These are phyloP conservation scores for Amblyteles armatorius DNA, from an alignment of 2,888 invertebrate genomes.

Conservation along the genomic window DNA sequence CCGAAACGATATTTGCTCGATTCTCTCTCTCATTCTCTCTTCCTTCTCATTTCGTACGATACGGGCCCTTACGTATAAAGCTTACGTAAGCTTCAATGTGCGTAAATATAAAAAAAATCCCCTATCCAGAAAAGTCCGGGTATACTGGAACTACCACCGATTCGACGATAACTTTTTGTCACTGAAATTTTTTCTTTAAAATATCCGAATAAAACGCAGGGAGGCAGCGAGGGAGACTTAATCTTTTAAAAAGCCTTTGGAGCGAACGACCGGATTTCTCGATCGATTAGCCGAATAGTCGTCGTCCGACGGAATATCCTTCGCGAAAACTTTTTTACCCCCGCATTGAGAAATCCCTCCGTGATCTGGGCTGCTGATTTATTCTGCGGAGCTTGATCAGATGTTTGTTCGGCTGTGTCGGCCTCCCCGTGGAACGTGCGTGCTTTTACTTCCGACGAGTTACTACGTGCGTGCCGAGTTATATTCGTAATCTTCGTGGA, in stretches of 20 bases:
- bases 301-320: conserved; percentile 33
- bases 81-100: conserved; percentile 16
- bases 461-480: conserved; percentile 50
- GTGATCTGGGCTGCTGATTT: conserved; percentile 59
- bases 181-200: not conserved
- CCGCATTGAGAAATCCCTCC: conserved; percentile 17
- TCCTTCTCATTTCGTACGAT: not conserved
- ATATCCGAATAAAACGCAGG: not conserved
- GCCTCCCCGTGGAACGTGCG: conserved; percentile 56
- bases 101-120: conserved; percentile 22
- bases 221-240: not conserved
- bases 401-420: conserved; percentile 67
- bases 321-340: conserved; percentile 21
- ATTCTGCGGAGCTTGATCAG: conserved; percentile 63
- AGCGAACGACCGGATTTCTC: conserved; percentile 38
- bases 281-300: conserved; percentile 56
- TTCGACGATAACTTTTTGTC: conserved; percentile 5
- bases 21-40: conserved; percentile 37
- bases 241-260: not conserved
- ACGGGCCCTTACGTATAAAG: conserved; percentile 42
- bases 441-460: conserved; percentile 57
- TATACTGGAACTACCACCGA: not conserved
- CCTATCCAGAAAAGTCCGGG: not conserved
- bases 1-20: conserved; percentile 63
- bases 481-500: conserved; percentile 41